These are phyloP conservation scores for Synaphobranchus kaupii DNA, from an alignment of 2,797 vertebrate genomes.

Conservation along the genomic window DNA sequence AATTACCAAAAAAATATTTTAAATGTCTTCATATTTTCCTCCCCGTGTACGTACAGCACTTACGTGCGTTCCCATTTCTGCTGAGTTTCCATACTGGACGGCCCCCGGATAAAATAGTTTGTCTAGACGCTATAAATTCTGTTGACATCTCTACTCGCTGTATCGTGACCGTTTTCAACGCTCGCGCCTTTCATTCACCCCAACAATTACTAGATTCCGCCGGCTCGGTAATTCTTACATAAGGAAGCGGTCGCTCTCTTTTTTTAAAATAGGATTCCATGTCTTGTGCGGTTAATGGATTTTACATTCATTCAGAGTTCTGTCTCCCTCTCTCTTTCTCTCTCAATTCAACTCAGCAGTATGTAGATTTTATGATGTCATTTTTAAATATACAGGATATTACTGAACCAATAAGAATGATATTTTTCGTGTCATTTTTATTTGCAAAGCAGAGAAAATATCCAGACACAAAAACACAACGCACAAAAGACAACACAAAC, in stretches of 20 bases:
- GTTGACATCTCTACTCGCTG: constrained; percentile 50
- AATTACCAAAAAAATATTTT: constrained; percentile 54
- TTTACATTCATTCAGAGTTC: constrained; percentile 46
- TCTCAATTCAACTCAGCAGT: neutral
- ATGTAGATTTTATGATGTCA: neutral
- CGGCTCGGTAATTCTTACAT: constrained; percentile 43
- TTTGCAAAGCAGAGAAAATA: neutral
- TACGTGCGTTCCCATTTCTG: constrained; percentile 48
- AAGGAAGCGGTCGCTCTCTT: constrained; percentile 23
- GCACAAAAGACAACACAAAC: too few species aligned
- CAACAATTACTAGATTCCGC: constrained; percentile 39
- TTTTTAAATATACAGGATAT: neutral
- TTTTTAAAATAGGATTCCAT: constrained; percentile 18
- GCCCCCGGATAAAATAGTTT: constrained; percentile 53
- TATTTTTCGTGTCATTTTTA: too few species aligned
- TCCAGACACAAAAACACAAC: neutral
- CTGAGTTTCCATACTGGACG: constrained; percentile 49
- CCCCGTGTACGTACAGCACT: constrained; percentile 34
- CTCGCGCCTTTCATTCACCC: constrained; percentile 46
- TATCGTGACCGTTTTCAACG: constrained; percentile 44
- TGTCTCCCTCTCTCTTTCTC: constrained; percentile 36
- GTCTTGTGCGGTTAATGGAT: constrained; percentile 50
- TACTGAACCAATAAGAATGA: too few species aligned
- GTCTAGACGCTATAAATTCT: constrained; percentile 66
- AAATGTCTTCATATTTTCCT: constrained; percentile 60